These are phyloP conservation scores for Notarius quadriscutis DNA, from an alignment of 2,113 vertebrate genomes.

Conservation along the genomic window DNA sequence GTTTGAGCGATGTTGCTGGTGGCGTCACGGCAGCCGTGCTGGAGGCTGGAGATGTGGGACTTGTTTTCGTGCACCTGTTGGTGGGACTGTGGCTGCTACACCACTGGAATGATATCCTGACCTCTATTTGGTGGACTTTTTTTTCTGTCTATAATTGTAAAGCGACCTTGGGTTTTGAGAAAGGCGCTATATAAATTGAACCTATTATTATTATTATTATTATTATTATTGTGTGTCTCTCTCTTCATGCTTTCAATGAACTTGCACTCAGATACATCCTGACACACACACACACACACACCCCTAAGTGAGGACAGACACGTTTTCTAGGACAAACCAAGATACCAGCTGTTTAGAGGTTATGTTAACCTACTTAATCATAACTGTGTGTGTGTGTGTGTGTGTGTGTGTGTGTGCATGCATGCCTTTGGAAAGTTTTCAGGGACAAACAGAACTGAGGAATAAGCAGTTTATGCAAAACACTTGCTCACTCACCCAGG, in stretches of 20 bases:
- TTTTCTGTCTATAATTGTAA: too few species aligned
- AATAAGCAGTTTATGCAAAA: not conserved
- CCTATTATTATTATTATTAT: too few species aligned
- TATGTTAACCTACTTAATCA: conserved; percentile 8
- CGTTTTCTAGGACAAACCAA: conserved; percentile 37
- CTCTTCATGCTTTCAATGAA: not conserved
- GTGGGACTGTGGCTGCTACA: too few species aligned
- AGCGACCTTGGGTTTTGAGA: too few species aligned
- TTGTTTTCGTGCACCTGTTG: too few species aligned
- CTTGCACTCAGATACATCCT: not conserved
- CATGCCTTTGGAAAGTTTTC: conserved; percentile 12
- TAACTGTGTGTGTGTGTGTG: conserved; percentile 27
- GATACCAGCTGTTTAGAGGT: conserved; percentile 12
- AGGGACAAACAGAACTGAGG: conserved; percentile 21
- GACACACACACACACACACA: conserved; percentile 22
- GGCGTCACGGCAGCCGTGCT: too few species aligned
- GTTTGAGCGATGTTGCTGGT: too few species aligned
- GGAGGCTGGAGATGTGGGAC: too few species aligned
- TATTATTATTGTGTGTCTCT: too few species aligned
- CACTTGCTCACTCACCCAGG: not conserved
- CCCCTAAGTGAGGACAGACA: conserved; percentile 23
- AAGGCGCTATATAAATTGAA: too few species aligned
- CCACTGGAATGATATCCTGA: too few species aligned
- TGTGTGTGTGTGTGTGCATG: conserved; percentile 47
- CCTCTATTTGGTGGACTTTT: too few species aligned